phyloP scores from a whole-genome alignment of 2,888 invertebrate genomes.

The Eueremaeus valkanovi region DNA sequence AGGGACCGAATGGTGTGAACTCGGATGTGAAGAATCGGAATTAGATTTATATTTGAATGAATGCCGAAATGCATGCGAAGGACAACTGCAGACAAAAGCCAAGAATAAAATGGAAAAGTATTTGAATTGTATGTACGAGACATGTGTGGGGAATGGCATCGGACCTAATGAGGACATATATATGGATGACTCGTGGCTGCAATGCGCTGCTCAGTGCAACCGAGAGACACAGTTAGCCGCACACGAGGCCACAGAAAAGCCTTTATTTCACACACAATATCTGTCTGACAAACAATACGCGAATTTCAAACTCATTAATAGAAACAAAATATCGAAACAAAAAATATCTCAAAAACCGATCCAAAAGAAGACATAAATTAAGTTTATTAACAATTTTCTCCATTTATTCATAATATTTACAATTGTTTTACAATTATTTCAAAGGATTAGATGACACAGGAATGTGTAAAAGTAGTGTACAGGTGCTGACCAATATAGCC shows the following conservation, averaged over 20 bases:
- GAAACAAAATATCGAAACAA: neutral
- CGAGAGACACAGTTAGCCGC: neutral
- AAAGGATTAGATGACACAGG: too few relatives aligned
- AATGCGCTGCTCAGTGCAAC: neutral
- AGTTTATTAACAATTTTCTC: neutral
- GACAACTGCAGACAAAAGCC: neutral
- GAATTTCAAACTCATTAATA: neutral
- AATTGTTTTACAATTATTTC: too few relatives aligned
- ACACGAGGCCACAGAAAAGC: constrained; percentile 26
- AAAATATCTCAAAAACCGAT: neutral
- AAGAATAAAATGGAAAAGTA: constrained; percentile 1
- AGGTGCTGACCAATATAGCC: too few relatives aligned
- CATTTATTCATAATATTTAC: neutral
- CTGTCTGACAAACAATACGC: constrained; percentile 22
- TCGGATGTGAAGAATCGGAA: constrained; percentile 9
- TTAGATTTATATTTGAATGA: constrained; percentile 3
- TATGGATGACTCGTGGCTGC: neutral
- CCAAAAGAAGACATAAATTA: neutral
- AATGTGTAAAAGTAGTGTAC: too few relatives aligned
- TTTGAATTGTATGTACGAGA: neutral
- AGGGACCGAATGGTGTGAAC: neutral
- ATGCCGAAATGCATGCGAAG: constrained; percentile 13
- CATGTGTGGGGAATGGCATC: neutral
- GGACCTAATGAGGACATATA: constrained; percentile 8
- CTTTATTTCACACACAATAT: constrained; percentile 3